Base-by-base conservation (phyloP, 2,888 invertebrate species). In the Yponomeuta malinellus region DNA sequence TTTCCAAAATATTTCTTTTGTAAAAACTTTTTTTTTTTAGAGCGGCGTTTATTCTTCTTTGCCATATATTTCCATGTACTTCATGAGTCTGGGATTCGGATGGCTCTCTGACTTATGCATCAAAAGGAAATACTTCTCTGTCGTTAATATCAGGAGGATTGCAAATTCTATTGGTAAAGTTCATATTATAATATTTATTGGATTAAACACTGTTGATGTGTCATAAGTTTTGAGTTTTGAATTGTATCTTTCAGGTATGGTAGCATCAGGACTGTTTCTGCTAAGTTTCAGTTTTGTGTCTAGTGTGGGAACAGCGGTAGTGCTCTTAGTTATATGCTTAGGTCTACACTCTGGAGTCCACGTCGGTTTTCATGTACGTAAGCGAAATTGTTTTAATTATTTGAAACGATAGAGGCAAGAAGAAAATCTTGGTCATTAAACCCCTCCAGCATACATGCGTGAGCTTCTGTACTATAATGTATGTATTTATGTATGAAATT, bases 271-370 rank as follows among this genome's bases (percentile, higher is more conserved):
- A 0, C 9, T 79, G 0, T 91, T 93, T 48, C 76, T 94, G 1
- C 73, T 95, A 2, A 93, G 89, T 6, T 93, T 92, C 74, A 86
- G 93, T 65, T 87, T 81, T 15, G 85, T 88, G 12, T 85, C 83
- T 1, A 81, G 85, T 65, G 83, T 88, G 0, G 74, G 78, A 15
- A 37, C 88, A 1, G 94, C 94, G 0, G 90, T 94, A 0, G 78
- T 81, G 0, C 78, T 95, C 67, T 83, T 95, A 1, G 88, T 94
- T 0, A 72, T 94, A 1, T 93, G 95, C 0, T 89, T 95, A 8
- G 93, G 93, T 0, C 77, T 93, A 2, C 95, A 95, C 77, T 93
- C 95, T 0, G 94, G 93, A 0, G 84, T 93, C 1, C 94, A 93
- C 73, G 93, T 93, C 48, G 95, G 95, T 0, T 94, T 93, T 74